A percentile compares a stretch with the other conserved stretches of the same genome.
Conservation (phyloP, 1,140 invertebrate genomes). For the Bilobella aurantiaca region DNA sequence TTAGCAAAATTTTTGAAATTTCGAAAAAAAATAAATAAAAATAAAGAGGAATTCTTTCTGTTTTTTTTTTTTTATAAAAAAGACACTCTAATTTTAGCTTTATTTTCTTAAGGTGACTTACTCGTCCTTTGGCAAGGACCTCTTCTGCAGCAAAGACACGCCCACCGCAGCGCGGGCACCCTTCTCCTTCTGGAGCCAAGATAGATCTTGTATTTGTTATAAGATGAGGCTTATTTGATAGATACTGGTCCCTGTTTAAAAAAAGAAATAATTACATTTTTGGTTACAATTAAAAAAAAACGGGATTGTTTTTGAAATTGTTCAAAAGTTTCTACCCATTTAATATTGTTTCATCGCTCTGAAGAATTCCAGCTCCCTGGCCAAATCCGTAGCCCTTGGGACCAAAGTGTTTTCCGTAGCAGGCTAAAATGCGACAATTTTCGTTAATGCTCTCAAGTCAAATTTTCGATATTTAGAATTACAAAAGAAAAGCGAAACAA, state of each 20-base stretch:
- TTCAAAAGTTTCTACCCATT: slow-evolving; percentile 52
- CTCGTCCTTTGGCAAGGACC: slow-evolving; percentile 64
- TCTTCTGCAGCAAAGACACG: slow-evolving; percentile 82
- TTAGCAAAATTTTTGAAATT: no score
- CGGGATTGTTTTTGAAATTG: no score
- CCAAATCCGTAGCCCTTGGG: slow-evolving; percentile 89
- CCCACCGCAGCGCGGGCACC: slow-evolving; percentile 78
- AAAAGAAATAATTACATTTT: no score
- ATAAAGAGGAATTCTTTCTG: no score
- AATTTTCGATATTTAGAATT: no score
- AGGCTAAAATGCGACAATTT: slow-evolving; percentile 51
- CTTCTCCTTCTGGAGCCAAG: slow-evolving; percentile 67
- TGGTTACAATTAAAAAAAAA: no score
- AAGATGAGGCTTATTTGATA: slow-evolving; percentile 33
- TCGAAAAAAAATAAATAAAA: no score
- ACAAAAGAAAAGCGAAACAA: no score
- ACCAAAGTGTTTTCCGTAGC: slow-evolving; percentile 87
- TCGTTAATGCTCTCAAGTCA: slow-evolving; percentile 15
- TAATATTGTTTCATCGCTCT: slow-evolving; percentile 63
- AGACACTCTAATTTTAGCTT: no score
- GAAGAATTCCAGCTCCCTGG: slow-evolving; percentile 77
- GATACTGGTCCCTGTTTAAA: slow-evolving; percentile 28
- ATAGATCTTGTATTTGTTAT: slow-evolving; percentile 64
- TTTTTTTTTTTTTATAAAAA: no score
- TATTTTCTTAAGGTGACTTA: no score